These are phyloP conservation scores for Tympanoctomys barrerae DNA, from an alignment of 2,797 vertebrate genomes.

Conservation along the genomic window DNA sequence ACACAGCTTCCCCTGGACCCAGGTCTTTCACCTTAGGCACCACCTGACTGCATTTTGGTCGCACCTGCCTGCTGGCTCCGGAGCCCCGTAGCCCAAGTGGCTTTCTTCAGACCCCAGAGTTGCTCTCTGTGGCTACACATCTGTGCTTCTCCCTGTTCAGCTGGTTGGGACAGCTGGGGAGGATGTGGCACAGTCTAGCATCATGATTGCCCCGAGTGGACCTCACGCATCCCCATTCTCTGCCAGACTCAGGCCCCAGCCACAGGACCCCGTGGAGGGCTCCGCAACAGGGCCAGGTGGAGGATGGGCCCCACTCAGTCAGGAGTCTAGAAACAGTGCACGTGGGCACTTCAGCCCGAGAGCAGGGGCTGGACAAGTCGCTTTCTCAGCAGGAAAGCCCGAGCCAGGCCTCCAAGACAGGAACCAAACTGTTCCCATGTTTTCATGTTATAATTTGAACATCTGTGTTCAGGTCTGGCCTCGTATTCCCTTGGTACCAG, in stretches of 20 bases:
- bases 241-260: neutral
- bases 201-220: neutral
- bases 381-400: neutral
- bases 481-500: neutral
- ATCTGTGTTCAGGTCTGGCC: neutral
- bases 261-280: neutral
- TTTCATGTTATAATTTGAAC: neutral
- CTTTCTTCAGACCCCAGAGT: neutral
- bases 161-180: neutral
- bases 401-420: neutral
- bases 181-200: neutral
- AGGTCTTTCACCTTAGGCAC: neutral
- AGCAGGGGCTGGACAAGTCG: neutral
- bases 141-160: neutral
- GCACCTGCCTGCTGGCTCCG: neutral
- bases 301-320: neutral
- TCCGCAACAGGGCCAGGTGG: neutral
- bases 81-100: neutral
- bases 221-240: neutral
- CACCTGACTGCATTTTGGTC: neutral
- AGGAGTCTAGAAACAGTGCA: neutral
- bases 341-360: neutral
- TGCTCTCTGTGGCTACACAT: neutral
- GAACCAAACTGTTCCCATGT: neutral
- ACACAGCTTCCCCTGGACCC: neutral